Evolutionary conservation across 2,888 invertebrate species (phyloP).

Genomic region (Dyspetes luteomarginatus): DNA sequence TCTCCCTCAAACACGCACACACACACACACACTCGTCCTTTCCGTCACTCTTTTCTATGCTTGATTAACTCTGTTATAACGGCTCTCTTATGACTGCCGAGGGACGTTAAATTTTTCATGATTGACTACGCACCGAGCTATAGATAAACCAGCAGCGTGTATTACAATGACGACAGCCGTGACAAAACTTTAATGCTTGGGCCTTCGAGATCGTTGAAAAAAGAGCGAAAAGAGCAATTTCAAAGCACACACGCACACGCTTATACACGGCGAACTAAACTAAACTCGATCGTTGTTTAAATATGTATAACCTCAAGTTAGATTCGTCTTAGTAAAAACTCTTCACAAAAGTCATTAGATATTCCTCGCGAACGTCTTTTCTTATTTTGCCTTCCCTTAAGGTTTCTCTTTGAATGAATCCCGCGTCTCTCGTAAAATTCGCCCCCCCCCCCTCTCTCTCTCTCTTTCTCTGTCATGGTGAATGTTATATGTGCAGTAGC

Average conservation of each 20-base stretch:
- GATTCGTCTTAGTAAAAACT: conserved; percentile 31
- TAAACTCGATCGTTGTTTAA: conserved; percentile 32
- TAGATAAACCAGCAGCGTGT: too few species aligned
- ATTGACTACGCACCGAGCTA: too few species aligned
- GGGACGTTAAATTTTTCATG: background rate
- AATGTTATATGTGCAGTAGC: too few species aligned
- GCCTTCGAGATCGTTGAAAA: background rate
- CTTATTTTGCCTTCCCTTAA: background rate
- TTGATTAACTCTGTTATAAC: conserved; percentile 5
- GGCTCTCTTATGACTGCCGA: background rate
- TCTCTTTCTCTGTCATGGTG: too few species aligned
- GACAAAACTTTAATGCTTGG: background rate
- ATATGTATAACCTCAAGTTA: conserved; percentile 28
- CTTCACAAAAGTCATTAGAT: conserved; percentile 50
- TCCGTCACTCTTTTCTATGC: background rate
- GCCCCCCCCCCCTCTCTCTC: background rate
- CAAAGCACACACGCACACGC: background rate
- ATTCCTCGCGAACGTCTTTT: conserved; percentile 33
- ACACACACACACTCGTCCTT: too few species aligned
- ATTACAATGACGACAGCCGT: too few species aligned
- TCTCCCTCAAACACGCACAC: background rate
- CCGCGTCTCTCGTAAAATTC: background rate
- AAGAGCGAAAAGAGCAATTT: background rate
- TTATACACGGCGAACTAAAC: background rate
- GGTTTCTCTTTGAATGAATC: background rate